Evolutionary conservation across 2,888 invertebrate genomes (phyloP), one percentile per base, ranked within the genome.

Genomic region (Apamea epomidion): DNA sequence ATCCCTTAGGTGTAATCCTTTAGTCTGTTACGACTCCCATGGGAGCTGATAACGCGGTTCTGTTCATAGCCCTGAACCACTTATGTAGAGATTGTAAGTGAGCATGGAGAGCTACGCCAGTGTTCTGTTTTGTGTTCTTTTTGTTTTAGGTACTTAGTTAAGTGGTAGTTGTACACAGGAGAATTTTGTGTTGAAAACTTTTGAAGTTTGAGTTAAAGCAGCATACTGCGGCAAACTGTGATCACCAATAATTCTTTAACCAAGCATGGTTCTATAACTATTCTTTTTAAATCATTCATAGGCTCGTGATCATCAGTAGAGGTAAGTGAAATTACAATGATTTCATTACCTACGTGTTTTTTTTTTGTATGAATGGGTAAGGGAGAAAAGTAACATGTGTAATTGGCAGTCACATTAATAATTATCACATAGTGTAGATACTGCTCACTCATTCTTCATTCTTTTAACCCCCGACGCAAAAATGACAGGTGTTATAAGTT

Each of bases 41-140:
- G 85, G 73, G 85, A n/a, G 62, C 82, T 79, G 85, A 85, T 85
- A 85, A 82, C 85, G 85, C 72, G 75, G 73, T 82, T 76, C 82
- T 73, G 82, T 84, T 84, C 85, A 76, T 79, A 74, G 73, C 71
- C 68, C 78, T 75, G 81, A 84, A 82, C 78, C 82, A 73, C 74
- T 82, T 74, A 37, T 37, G 37, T 37, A 82, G 70, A 85, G 73
- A 85, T 76, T 82, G 76, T 82, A 76, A 85, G 74, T 82, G 78
- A 84, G 79, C 62, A 81, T 74, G 37, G 74, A 51, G 74, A 76
- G 54, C 75, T 58, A n/a, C 64, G 37, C 29, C 10, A 69, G 62
- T 58, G 25, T 80, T 70, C 71, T 79, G 64, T 83, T 74, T 37
- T 58, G 6, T 54, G 51, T 71, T 68, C 25, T 82, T 79, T 60